Base-by-base conservation (phyloP, 2,797 vertebrate species). In the Smutsia gigantea region DNA sequence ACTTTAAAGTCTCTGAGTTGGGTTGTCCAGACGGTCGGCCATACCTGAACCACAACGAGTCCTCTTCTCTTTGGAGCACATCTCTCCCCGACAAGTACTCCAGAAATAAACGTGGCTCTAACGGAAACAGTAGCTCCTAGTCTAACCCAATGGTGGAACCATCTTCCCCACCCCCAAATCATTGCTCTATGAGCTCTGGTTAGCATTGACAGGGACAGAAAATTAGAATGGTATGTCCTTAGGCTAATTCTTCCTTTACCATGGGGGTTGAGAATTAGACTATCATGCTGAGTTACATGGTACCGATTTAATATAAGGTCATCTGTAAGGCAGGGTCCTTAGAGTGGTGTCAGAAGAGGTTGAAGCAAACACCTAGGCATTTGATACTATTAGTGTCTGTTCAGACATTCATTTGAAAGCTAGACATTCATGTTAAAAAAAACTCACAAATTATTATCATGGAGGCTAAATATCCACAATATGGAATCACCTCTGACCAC, bases 21-120 rank as follows among this genome's bases (percentile, higher is more conserved):
- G 89, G 97, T 83, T 90, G 96, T 97, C 94, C 92, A 93, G 96
- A 93, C 87, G 97, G 93, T 75, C 53, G 92, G 96, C 94, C 97
- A 95, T 98, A 97, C 95, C 98, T 98, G 98, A 97, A 97, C 98
- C 97, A 97, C 94, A 96, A 93, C 78, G 96, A 96, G 97, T 97
- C 97, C 96, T 97, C 97, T 98, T 97, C 98, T 97, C 97, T 95
- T 97, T 97, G 98, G 97, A 98, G 97, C 97, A 97, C 97, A 97
- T 97, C 98, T 98, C 97, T 98, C 97, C 97, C 96, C 96, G 59
- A 97, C 97, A 98, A 97, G 86, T 77, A 96, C 95, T 97, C 97
- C 98, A 97, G 97, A 97, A 97, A 97, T 92, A 96, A 98, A 95
- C 66, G 89, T 95, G 95, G 90, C 84, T 95, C 91, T 97, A 93